phyloP scores from a whole-genome alignment of 2,113 vertebrate species.

The Odocoileus hemionus region DNA sequence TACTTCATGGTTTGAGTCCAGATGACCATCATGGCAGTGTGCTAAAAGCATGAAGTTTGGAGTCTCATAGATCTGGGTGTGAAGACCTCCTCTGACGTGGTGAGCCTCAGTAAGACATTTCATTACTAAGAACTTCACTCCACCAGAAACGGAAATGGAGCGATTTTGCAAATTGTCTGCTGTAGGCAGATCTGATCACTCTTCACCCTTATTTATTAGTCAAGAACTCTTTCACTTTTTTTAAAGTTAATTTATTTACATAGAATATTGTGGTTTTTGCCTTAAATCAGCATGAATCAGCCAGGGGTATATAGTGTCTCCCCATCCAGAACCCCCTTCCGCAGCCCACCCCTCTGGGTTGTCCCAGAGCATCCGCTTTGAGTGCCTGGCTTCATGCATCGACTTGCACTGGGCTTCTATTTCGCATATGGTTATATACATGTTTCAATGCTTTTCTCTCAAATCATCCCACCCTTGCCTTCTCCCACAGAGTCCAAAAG shows the following conservation, averaged over 20 bases:
- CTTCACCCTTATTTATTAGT: background rate
- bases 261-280: background rate
- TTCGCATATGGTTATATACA: background rate
- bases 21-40: background rate
- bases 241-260: background rate
- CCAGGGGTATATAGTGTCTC: background rate
- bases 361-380: background rate
- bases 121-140: background rate
- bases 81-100: background rate
- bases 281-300: background rate
- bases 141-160: background rate
- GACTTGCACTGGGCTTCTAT: rapidly evolving
- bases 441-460: background rate
- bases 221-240: background rate
- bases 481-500: background rate
- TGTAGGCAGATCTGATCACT: background rate
- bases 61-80: background rate
- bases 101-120: background rate
- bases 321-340: background rate
- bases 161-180: background rate
- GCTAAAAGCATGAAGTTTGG: background rate
- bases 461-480: background rate
- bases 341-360: background rate
- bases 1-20: background rate
- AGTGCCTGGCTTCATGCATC: background rate